phyloP scores from a whole-genome alignment of 2,113 vertebrate species.

The Lynx canadensis region DNA sequence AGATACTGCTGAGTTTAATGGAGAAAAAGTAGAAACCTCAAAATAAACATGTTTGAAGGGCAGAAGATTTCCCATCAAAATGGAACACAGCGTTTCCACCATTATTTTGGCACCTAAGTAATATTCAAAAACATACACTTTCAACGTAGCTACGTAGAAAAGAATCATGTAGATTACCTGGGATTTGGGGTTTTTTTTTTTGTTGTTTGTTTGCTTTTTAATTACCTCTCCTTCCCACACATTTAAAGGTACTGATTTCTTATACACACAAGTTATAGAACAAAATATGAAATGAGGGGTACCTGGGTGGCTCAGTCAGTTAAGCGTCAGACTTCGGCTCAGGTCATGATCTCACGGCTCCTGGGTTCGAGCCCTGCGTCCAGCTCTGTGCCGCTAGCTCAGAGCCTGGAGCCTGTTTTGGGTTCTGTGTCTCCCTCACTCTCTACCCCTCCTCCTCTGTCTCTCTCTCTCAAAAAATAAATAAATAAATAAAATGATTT shows the following conservation, averaged over 20 bases:
- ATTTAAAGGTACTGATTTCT: background rate
- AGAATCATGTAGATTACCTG: background rate
- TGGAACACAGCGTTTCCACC: background rate
- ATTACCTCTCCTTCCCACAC: background rate
- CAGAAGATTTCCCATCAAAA: constrained; percentile 30
- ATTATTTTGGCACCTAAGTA: constrained; percentile 24
- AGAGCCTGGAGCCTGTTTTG: too few relatives aligned
- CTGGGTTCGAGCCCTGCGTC: too few relatives aligned
- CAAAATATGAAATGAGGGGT: background rate
- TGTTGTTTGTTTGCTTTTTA: background rate
- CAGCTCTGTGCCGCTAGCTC: too few relatives aligned
- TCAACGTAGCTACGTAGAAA: background rate
- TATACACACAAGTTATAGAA: background rate
- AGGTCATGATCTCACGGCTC: too few relatives aligned
- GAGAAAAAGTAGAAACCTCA: background rate
- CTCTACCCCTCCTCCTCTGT: too few relatives aligned
- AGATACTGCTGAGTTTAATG: constrained; percentile 35
- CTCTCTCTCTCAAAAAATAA: too few relatives aligned
- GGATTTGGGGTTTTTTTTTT: background rate
- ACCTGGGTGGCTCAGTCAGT: too few relatives aligned
- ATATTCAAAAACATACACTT: background rate
- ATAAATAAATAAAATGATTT: background rate
- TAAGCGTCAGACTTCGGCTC: too few relatives aligned
- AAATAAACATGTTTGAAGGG: constrained; percentile 45
- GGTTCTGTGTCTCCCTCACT: too few relatives aligned